Base-by-base conservation (phyloP, 2,888 invertebrate genomes). In the Alsophila aescularia region DNA sequence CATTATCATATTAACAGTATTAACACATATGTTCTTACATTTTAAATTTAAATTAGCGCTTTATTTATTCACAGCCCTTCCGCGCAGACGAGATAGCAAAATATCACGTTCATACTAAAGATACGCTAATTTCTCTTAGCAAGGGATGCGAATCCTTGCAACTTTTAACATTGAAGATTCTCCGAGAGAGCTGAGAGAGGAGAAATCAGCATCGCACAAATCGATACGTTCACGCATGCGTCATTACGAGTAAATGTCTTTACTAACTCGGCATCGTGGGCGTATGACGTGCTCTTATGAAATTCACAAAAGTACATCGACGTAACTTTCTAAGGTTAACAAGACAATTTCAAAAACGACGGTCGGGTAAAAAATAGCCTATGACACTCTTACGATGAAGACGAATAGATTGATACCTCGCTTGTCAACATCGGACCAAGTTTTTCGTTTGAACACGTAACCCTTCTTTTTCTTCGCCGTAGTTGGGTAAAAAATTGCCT, bases 191-290 rank as follows among this genome's bases (percentile, higher is more conserved):
- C 65, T 64, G 59, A 60, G 71, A 72, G 73, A 75, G 76, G 68
- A 61, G 72, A 76, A 81, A 81, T 83, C 82, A 76, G 76, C 78
- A 69, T 68, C 73, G 75, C 68, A 75, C 70, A 72, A 85, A 91
- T 90, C 90, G 86, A 91, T 90, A 90, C 67, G 72, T 75, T 82
- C 77, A 85, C 91, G 91, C 91, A 90, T 91, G 91, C 91, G 91
- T 87, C 81, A 76, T 64, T 62, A 72, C 72, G 69, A 67, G 73
- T 67, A 67, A 72, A 66, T 63, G 71, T 76, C 74, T 75, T 72
- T 62, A 58, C 57, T 58, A 56, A 69, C 58, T 61, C 49, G 55
- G 51, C 52, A 71, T 73, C 76, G 80, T 76, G 67, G 78, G 76
- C 69, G 72, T 67, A 73, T 70, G 67, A 77, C 70, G 67, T 72